Evolutionary conservation across 2,113 vertebrate species (phyloP).

Genomic region (Brevimyrus niger): DNA sequence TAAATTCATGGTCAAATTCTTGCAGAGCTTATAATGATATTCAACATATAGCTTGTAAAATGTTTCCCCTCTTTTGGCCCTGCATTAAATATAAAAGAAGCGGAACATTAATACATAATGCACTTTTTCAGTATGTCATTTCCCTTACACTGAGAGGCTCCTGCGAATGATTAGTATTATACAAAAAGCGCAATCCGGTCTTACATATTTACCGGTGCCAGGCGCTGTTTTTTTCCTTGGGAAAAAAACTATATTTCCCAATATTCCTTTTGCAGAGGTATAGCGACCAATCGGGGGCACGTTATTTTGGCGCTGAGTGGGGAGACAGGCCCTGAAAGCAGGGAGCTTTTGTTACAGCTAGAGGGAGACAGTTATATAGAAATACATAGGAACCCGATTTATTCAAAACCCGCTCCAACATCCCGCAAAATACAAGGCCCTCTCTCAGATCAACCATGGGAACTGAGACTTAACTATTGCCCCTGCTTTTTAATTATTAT

Average conservation of each 20-base stretch:
- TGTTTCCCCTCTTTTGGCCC: background rate
- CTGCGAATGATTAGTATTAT: background rate
- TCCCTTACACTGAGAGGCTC: background rate
- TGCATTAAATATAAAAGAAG: background rate
- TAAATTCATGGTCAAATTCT: background rate
- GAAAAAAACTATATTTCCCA: constrained; percentile 64
- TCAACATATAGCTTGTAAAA: background rate
- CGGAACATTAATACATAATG: background rate
- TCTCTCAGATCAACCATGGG: constrained; percentile 45
- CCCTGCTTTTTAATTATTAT: constrained; percentile 31
- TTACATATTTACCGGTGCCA: background rate
- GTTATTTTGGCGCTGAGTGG: constrained; percentile 53
- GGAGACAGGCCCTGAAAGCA: constrained; percentile 41
- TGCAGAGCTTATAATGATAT: background rate
- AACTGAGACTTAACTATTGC: constrained; percentile 52
- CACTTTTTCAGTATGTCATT: no score
- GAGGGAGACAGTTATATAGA: constrained; percentile 47
- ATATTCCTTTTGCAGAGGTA: constrained; percentile 40
- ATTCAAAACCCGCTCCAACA: constrained; percentile 34
- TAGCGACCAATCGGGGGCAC: constrained; percentile 49
- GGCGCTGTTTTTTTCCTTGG: background rate
- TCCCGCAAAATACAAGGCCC: constrained; percentile 45
- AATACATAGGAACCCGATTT: constrained; percentile 39
- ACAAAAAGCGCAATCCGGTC: background rate
- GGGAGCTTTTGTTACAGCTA: constrained; percentile 54